Evolutionary conservation across 2,797 vertebrate species (phyloP), one percentile per base, ranked within the genome.

Genomic region (Delichon dasypus): DNA sequence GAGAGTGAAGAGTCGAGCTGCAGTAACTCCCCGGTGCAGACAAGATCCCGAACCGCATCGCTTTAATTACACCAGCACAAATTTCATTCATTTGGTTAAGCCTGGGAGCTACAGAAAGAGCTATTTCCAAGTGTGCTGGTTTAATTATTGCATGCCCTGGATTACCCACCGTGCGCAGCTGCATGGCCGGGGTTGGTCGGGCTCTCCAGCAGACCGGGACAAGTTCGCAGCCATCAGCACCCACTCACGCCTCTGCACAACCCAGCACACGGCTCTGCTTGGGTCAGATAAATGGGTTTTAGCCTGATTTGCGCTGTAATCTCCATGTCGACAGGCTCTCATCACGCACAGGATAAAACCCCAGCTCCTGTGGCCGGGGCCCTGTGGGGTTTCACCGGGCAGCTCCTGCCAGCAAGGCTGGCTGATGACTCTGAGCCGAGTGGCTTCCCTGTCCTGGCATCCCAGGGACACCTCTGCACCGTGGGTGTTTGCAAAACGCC

Each of bases 31-130:
- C 13, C 0, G 1, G 50, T 27, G 40, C 70, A 90, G 76, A 32
- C 51, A 13, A 64, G 84, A 86, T 65, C 7, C 16, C 18, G 62
- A 95, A 84, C 86, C 10, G 2, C 90, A 66, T 38, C 3, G 4
- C 55, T 90, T 93, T 93, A 95, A 94, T 96, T 81, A 96, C 1
- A 4, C 58, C 77, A 40, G 86, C 8, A 40, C 90, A 60, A 90
- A 92, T 88, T 94, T 86, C 62, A 21, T 76, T 94, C 92, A 32
- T 94, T 94, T 85, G 81, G 77, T 89, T 94, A 92, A 94, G 89
- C 86, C 96, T 95, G 84, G 86, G 64, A 96, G 90, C 94, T 94
- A 95, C 84, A 94, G 84, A 94, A 92, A 82, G 80, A 90, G 74
- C 84, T 58, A 4, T 89, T 95, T 90, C 86, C 92, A 94, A 84